phyloP scores from a whole-genome alignment of 2,797 vertebrate species.

The Myotis planiceps region DNA sequence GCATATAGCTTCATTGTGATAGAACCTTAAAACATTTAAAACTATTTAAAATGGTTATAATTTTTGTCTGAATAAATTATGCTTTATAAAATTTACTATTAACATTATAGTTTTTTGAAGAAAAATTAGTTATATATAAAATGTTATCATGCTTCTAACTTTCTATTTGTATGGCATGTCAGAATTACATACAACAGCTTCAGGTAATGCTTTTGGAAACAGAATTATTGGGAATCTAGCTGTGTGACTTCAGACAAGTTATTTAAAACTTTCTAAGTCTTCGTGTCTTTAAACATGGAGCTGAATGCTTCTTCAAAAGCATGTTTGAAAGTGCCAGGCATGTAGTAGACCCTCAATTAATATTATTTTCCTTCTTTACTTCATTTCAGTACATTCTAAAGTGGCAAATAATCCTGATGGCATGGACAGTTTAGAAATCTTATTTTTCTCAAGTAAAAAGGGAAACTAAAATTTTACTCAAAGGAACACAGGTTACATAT shows the following conservation, averaged over 20 bases:
- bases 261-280: conserved; percentile 6
- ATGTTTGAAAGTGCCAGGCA: background rate
- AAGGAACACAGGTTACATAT: background rate
- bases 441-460: background rate
- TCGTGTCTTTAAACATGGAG: background rate
- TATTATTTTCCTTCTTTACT: background rate
- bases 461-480: conserved; percentile 8
- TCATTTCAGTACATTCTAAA: conserved; percentile 25
- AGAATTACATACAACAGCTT: background rate
- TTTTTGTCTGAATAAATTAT: conserved; percentile 39
- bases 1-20: background rate
- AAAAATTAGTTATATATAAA: conserved; percentile 30
- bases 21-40: conserved; percentile 30
- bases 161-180: background rate
- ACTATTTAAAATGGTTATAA: background rate
- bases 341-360: background rate
- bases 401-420: background rate
- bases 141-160: background rate
- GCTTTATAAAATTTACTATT: background rate
- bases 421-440: background rate
- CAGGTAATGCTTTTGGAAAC: background rate
- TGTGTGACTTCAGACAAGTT: background rate
- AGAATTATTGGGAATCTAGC: conserved; percentile 13
- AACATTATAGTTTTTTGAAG: background rate
- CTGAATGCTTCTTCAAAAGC: background rate